Conservation (phyloP, 1,140 invertebrate genomes). For the Rhynchophorus ferrugineus region DNA sequence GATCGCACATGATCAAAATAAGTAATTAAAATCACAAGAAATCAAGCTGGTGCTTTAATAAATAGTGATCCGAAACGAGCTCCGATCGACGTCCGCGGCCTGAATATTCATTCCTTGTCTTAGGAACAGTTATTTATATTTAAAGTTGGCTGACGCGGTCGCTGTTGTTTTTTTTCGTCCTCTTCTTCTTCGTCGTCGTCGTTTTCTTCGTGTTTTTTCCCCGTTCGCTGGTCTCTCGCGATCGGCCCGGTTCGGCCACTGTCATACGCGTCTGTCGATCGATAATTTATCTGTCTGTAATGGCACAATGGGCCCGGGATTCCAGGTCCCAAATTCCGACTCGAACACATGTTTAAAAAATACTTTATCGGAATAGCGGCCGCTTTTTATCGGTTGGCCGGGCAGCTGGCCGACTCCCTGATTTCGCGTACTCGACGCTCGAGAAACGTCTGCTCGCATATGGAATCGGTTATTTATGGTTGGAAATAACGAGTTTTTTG, state of each 20-base stretch:
- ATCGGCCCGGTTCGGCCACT: conserved; percentile 25
- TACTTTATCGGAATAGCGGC: conserved; percentile 39
- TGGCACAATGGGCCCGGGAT: conserved; percentile 38
- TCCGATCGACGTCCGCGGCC: background rate
- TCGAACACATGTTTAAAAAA: conserved; percentile 42
- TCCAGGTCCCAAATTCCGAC: conserved; percentile 38
- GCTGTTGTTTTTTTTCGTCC: background rate
- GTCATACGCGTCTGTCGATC: conserved; percentile 41
- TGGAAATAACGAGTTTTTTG: conserved; percentile 3
- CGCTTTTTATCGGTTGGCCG: conserved; percentile 33
- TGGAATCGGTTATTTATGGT: conserved; percentile 13
- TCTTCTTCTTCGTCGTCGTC: background rate
- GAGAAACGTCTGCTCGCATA: conserved; percentile 5
- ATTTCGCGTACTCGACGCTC: conserved; percentile 30
- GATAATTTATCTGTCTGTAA: conserved; percentile 41
- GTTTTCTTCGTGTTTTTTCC: background rate
- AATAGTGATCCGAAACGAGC: conserved; percentile 6
- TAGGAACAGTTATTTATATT: conserved; percentile 30
- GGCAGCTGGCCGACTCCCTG: conserved; percentile 32
- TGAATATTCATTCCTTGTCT: conserved; percentile 16
- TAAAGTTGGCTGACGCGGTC: conserved; percentile 19
- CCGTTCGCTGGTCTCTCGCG: background rate
- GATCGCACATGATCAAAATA: conserved; percentile 7
- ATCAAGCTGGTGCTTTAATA: conserved; percentile 10
- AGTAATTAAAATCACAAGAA: conserved; percentile 16